Conservation (phyloP, 2,797 vertebrate genomes). For the Oreortyx pictus region DNA sequence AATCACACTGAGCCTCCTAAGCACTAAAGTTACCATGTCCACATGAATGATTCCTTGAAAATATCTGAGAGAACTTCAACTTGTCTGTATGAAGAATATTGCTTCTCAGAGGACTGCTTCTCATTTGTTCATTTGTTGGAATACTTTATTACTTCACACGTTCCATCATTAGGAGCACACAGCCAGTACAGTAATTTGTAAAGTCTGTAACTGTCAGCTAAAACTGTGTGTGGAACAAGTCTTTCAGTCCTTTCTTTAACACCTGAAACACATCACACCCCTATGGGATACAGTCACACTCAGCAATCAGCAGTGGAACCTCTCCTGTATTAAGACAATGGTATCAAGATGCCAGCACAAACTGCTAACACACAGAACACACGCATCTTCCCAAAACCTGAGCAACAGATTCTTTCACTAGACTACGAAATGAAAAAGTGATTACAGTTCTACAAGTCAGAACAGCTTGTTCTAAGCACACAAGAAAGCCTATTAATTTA, state of each 20-base stretch:
- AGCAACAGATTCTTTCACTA: not conserved
- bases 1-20: conserved; percentile 56
- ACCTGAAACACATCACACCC: not conserved
- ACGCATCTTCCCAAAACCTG: not conserved
- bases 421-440: not conserved
- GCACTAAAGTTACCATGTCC: not conserved
- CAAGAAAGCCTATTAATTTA: conserved; percentile 15
- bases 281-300: not conserved
- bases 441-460: not conserved
- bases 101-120: not conserved
- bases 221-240: not conserved
- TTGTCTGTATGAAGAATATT: not conserved
- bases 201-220: not conserved
- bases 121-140: not conserved
- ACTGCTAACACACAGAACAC: not conserved
- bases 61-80: conserved; percentile 43
- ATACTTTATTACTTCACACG: not conserved
- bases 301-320: not conserved
- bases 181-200: not conserved
- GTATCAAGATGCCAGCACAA: not conserved
- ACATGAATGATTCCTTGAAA: conserved; percentile 67
- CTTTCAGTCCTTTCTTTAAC: not conserved
- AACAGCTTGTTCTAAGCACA: not conserved
- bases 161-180: not conserved
- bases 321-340: not conserved